phyloP scores from a whole-genome alignment of 2,888 invertebrate genomes.

The Drosophila lacicola region DNA sequence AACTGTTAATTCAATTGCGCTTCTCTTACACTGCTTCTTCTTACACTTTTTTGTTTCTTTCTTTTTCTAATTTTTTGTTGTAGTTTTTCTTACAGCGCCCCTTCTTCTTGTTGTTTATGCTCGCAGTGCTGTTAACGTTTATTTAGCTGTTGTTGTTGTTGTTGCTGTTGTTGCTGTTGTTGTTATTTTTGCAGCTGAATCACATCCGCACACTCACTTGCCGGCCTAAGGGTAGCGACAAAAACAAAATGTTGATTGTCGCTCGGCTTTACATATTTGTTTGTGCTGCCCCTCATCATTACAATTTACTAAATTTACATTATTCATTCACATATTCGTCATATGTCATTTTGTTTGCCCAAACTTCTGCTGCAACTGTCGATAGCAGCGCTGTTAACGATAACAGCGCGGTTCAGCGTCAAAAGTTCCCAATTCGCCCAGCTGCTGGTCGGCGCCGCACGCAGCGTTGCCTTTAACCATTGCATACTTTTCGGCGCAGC shows the following conservation, averaged over 20 bases:
- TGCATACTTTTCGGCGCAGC: constrained; percentile 49
- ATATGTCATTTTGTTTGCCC: constrained; percentile 24
- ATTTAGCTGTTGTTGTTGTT: background rate
- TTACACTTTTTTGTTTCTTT: background rate
- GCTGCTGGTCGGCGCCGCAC: background rate
- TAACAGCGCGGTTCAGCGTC: background rate
- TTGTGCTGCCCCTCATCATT: constrained; percentile 63
- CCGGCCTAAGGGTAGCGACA: constrained; percentile 48
- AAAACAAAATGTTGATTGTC: constrained; percentile 55
- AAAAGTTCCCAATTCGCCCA: background rate
- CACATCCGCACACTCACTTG: constrained; percentile 19
- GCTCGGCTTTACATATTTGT: constrained; percentile 58
- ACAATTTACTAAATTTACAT: constrained; percentile 37
- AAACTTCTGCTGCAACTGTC: constrained; percentile 1
- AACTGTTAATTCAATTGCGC: constrained; percentile 1
- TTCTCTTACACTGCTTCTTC: background rate
- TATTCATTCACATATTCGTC: constrained; percentile 20
- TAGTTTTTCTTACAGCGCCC: background rate
- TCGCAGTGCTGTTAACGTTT: background rate
- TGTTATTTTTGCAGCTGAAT: constrained; percentile 7
- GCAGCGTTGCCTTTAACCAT: background rate
- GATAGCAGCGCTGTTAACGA: constrained; percentile 13
- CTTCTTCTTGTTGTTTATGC: background rate
- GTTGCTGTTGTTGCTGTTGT: constrained; percentile 2
- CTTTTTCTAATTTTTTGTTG: background rate